Conservation (phyloP, 2,113 vertebrate genomes). For the Cottus gobio region DNA sequence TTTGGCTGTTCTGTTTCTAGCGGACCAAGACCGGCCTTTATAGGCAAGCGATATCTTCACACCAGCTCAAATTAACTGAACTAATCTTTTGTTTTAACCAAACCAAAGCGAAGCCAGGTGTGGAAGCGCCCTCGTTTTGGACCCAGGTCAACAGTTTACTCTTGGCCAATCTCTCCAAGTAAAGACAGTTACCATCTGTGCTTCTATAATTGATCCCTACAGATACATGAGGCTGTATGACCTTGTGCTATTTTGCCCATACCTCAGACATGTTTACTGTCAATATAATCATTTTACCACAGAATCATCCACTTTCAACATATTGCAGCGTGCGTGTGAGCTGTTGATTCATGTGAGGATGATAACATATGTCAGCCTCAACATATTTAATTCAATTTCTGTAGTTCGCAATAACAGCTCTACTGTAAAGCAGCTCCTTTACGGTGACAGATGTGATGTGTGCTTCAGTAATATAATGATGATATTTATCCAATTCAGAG, state of each 20-base stretch:
- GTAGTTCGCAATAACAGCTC: slow-evolving; percentile 26
- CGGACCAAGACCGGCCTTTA: not conserved
- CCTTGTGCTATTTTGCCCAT: slow-evolving; percentile 3
- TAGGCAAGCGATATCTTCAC: not conserved
- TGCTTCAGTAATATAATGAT: slow-evolving; percentile 22
- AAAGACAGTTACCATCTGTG: not conserved
- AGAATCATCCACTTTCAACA: slow-evolving; percentile 34
- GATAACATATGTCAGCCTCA: slow-evolving; percentile 59
- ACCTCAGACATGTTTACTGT: slow-evolving; percentile 18
- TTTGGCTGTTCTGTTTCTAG: not conserved
- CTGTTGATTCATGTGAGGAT: slow-evolving; percentile 19
- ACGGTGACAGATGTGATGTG: slow-evolving; percentile 54
- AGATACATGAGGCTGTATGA: not conserved
- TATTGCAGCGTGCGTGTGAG: not conserved
- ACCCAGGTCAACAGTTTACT: not conserved
- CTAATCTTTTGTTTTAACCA: not conserved
- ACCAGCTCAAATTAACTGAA: not conserved
- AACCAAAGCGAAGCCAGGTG: not conserved
- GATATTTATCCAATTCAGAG: slow-evolving; percentile 27
- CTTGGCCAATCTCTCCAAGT: not conserved
- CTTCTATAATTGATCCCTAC: not conserved
- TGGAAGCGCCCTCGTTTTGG: not conserved
- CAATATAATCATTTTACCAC: slow-evolving; percentile 31
- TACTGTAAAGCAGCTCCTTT: slow-evolving; percentile 40
- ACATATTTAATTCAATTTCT: slow-evolving; percentile 55